Evolutionary conservation across 1,140 invertebrate genomes (phyloP).

Genomic region (Drosophila kikkawai): DNA sequence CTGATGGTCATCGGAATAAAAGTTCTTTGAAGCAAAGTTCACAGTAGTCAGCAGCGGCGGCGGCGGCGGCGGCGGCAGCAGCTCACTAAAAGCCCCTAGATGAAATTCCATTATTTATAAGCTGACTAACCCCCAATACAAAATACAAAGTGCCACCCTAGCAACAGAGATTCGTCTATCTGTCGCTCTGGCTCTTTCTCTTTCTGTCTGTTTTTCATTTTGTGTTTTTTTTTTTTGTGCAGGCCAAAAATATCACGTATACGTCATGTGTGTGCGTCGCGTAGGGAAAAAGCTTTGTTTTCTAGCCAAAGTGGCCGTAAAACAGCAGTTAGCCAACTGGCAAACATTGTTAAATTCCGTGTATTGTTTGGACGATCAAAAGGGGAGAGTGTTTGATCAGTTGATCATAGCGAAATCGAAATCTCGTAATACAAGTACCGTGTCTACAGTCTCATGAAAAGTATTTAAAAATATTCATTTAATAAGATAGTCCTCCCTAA

Average conservation of each 20-base stretch:
- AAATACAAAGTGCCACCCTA: conserved; percentile 26
- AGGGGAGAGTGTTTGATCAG: conserved; percentile 31
- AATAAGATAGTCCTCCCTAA: not conserved
- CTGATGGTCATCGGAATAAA: conserved; percentile 1
- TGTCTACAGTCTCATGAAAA: not conserved
- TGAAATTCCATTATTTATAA: conserved; percentile 51
- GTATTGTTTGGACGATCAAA: conserved; percentile 21
- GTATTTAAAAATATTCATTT: not conserved
- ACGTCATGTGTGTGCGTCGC: conserved; percentile 47
- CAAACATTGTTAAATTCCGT: conserved; percentile 14
- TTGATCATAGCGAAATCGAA: conserved; percentile 19
- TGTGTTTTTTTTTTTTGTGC: not conserved
- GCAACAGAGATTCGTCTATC: conserved; percentile 41
- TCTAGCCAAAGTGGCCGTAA: conserved; percentile 31
- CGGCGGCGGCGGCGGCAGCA: not conserved
- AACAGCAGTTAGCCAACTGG: conserved; percentile 36
- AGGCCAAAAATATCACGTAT: conserved; percentile 51
- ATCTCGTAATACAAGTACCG: conserved; percentile 1
- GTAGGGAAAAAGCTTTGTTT: conserved; percentile 42
- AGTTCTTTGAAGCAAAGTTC: conserved; percentile 28
- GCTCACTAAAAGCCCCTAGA: conserved; percentile 12
- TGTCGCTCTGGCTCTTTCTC: not conserved
- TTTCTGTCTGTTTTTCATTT: not conserved
- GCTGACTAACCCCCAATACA: conserved; percentile 36
- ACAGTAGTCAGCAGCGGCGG: conserved; percentile 4